Conservation (phyloP, 2,113 vertebrate species). For the Muscicapa adusta region DNA sequence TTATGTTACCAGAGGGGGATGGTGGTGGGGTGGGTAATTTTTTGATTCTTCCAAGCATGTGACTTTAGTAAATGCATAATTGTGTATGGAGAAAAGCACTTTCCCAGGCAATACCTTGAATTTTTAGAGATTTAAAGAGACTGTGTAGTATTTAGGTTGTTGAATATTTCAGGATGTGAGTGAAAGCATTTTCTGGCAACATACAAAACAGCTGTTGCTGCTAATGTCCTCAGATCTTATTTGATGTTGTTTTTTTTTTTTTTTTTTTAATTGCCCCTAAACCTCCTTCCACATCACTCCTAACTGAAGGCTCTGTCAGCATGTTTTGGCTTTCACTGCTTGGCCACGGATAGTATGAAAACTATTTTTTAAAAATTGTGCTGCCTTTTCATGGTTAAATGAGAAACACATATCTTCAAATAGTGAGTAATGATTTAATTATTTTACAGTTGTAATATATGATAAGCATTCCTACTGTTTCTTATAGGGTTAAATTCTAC, state of each 20-base stretch:
- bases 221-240: neutral
- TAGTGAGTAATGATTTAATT: neutral
- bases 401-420: neutral
- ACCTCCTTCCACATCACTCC: neutral
- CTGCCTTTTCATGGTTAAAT: neutral
- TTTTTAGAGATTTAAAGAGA: neutral
- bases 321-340: neutral
- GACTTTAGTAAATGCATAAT: neutral
- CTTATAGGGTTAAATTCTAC: neutral
- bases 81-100: neutral
- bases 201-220: neutral
- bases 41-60: neutral
- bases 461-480: neutral
- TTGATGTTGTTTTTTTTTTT: neutral
- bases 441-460: neutral
- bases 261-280: neutral
- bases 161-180: neutral
- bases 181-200: neutral
- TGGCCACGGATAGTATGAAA: neutral
- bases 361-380: rapidly evolving
- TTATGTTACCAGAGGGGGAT: neutral
- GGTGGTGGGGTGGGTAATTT: neutral
- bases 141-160: neutral
- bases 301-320: neutral
- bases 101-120: neutral